A percentile compares a stretch with the other conserved stretches of the same genome.
Evolutionary conservation across 2,797 vertebrate species (phyloP).

Genomic region (Botia almorhae): DNA sequence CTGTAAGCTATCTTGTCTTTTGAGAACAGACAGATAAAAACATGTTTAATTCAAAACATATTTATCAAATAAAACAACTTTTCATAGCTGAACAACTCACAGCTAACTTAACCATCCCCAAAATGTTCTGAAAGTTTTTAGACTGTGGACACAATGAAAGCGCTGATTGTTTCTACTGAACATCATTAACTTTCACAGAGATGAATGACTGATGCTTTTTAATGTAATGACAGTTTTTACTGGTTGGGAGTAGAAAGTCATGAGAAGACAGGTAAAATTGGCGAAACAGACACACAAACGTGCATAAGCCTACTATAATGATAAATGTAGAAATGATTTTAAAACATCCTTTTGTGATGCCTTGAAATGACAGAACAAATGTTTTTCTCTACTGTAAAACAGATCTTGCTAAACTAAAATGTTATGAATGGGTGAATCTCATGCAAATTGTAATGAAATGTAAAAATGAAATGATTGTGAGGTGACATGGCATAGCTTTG

Average conservation of each 20-base stretch:
- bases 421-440: background rate
- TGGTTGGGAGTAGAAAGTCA: slow-evolving; percentile 2
- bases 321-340: slow-evolving; percentile 16
- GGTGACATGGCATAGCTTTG: background rate
- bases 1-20: too few species aligned
- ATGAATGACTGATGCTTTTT: slow-evolving; percentile 35
- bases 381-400: background rate
- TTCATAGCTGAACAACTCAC: background rate
- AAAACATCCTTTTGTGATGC: background rate
- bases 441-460: background rate
- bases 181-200: slow-evolving; percentile 32
- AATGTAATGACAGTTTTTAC: slow-evolving; percentile 46
- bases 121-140: background rate
- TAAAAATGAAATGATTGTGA: background rate
- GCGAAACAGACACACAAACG: slow-evolving; percentile 44
- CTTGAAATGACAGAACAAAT: background rate
- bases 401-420: background rate
- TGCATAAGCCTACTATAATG: background rate
- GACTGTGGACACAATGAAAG: slow-evolving; percentile 7
- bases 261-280: slow-evolving; percentile 25
- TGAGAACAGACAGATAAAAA: slow-evolving; percentile 1
- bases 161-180: background rate
- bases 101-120: background rate
- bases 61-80: slow-evolving; percentile 19
- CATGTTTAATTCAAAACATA: background rate